Evolutionary conservation across 2,888 invertebrate species (phyloP).

Genomic region (Isoperla grammatica): DNA sequence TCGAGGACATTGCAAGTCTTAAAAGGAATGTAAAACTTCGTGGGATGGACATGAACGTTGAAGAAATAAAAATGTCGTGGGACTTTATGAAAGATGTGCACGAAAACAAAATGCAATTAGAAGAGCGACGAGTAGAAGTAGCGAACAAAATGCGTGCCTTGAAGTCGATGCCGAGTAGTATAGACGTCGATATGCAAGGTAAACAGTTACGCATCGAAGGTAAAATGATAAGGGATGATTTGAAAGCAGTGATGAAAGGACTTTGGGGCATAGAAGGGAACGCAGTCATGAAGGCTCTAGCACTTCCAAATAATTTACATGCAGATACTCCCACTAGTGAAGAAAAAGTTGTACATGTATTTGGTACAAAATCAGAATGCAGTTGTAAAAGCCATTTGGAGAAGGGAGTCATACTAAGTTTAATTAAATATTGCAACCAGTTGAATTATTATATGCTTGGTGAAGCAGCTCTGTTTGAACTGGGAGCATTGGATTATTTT

Average conservation of each 20-base stretch:
- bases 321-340: conserved; percentile 51
- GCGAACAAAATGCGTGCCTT: conserved; percentile 47
- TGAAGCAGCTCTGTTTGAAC: conserved; percentile 67
- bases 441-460: conserved; percentile 58
- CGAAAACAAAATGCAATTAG: conserved; percentile 48
- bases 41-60: conserved; percentile 49
- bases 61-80: conserved; percentile 56
- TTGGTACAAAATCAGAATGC: conserved; percentile 35
- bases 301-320: conserved; percentile 66
- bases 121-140: conserved; percentile 49
- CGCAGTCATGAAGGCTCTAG: conserved; percentile 57
- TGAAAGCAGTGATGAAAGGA: conserved; percentile 56
- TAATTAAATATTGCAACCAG: conserved; percentile 55
- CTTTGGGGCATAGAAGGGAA: conserved; percentile 70
- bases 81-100: conserved; percentile 54
- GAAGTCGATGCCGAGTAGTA: conserved; percentile 36
- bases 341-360: conserved; percentile 38
- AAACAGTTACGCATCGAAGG: conserved; percentile 43
- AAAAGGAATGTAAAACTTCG: conserved; percentile 53
- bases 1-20: conserved; percentile 48
- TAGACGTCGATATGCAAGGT: conserved; percentile 40
- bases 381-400: conserved; percentile 46
- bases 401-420: conserved; percentile 49
- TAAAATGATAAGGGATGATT: conserved; percentile 53
- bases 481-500: conserved; percentile 53